Evolutionary conservation across 2,797 vertebrate species (phyloP).

Genomic region (Oceanodroma leucorhoa): DNA sequence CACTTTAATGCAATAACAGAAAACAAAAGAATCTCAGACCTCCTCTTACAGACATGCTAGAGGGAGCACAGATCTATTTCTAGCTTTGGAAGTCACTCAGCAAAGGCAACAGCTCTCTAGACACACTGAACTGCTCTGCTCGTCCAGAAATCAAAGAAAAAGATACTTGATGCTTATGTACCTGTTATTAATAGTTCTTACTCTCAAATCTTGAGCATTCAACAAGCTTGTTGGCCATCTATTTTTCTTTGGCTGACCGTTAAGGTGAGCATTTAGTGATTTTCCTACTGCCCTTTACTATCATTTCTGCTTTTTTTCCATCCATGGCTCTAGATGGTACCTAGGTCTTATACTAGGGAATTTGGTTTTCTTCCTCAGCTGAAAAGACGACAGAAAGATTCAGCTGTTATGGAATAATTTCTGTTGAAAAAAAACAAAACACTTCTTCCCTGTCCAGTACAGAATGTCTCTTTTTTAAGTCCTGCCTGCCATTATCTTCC

Average conservation of each 20-base stretch:
- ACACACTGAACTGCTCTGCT: background rate
- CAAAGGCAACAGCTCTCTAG: background rate
- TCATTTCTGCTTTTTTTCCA: background rate
- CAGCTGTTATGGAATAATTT: background rate
- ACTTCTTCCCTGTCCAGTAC: background rate
- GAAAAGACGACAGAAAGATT: background rate
- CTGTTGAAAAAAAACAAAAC: background rate
- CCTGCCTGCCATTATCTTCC: background rate
- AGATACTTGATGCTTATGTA: background rate
- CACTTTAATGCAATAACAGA: background rate
- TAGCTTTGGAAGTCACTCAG: background rate
- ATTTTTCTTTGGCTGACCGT: background rate
- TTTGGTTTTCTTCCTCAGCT: background rate
- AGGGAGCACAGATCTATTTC: slow-evolving; percentile 5
- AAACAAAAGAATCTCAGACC: background rate
- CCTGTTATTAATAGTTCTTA: background rate
- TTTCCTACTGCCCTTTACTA: background rate
- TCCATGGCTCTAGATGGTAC: background rate
- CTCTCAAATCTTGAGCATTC: background rate
- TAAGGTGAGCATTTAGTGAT: background rate
- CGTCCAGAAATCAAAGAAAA: background rate
- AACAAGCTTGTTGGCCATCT: background rate
- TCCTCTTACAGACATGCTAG: background rate
- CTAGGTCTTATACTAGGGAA: background rate
- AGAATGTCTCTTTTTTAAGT: background rate